phyloP scores from a whole-genome alignment of 2,888 invertebrate genomes.

The Argyra leucocephala region DNA sequence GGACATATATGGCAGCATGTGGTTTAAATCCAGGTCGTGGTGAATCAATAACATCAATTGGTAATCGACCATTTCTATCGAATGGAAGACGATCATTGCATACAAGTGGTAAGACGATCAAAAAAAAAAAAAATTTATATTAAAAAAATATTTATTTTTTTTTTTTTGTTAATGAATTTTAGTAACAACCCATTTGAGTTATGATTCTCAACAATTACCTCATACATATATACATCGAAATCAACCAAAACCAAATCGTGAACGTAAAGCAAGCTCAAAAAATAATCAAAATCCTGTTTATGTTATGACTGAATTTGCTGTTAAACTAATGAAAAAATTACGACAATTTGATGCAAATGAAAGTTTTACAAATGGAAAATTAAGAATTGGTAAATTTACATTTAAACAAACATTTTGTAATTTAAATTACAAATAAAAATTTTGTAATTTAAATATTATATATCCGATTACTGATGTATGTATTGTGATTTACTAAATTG shows the following conservation, averaged over 20 bases:
- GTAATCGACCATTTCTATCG: slow-evolving; percentile 31
- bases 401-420: background rate
- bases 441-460: background rate
- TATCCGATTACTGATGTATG: background rate
- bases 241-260: slow-evolving; percentile 29
- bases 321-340: slow-evolving; percentile 59
- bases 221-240: slow-evolving; percentile 15
- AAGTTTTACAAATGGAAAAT: slow-evolving; percentile 31
- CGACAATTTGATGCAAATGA: slow-evolving; percentile 48
- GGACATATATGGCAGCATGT: slow-evolving; percentile 96
- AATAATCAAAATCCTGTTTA: slow-evolving; percentile 45
- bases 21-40: slow-evolving; percentile 70
- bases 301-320: slow-evolving; percentile 61
- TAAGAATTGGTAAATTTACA: slow-evolving; percentile 32
- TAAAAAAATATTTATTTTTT: background rate
- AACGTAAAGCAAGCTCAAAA: slow-evolving; percentile 31
- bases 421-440: background rate
- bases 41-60: slow-evolving; percentile 37
- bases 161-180: slow-evolving; percentile 30
- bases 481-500: too few species aligned
- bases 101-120: slow-evolving; percentile 34
- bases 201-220: slow-evolving; percentile 15
- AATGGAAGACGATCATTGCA: slow-evolving; percentile 41
- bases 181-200: slow-evolving; percentile 41
- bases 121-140: background rate